Evolutionary conservation across 2,888 invertebrate species (phyloP).

Genomic region (Nomada flava): DNA sequence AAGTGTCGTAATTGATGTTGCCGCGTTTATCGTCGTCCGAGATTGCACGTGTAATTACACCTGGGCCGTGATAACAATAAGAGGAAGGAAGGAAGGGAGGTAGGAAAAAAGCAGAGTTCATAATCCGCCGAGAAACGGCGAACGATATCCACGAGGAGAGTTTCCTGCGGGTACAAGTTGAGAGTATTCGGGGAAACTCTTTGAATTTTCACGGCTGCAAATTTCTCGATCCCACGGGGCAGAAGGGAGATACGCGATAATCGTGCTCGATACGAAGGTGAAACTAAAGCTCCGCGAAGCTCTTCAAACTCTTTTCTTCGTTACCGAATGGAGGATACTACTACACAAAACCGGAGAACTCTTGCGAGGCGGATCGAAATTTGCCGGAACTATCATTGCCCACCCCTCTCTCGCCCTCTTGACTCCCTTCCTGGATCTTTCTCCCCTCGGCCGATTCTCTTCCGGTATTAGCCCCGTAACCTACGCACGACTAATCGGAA

Average conservation of each 20-base stretch:
- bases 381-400: conserved; percentile 42
- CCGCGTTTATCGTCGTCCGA: conserved; percentile 53
- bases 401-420: conserved; percentile 13
- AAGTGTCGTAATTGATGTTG: conserved; percentile 58
- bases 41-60: conserved; percentile 55
- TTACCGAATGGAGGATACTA: conserved; percentile 2
- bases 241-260: background rate
- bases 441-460: conserved; percentile 7
- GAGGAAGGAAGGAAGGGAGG: conserved; percentile 4
- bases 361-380: conserved; percentile 13
- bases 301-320: background rate
- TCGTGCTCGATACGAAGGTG: background rate
- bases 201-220: conserved; percentile 18
- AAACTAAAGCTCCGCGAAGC: background rate
- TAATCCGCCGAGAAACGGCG: conserved; percentile 21
- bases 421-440: background rate
- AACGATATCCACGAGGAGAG: conserved; percentile 8
- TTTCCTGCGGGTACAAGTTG: background rate
- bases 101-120: conserved; percentile 22
- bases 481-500: conserved; percentile 67
- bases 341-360: background rate
- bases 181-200: background rate
- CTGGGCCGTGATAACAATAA: conserved; percentile 46
- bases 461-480: conserved; percentile 43
- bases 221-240: conserved; percentile 5